Base-by-base conservation (phyloP, 2,888 invertebrate genomes). In the Agrotis exclamationis region DNA sequence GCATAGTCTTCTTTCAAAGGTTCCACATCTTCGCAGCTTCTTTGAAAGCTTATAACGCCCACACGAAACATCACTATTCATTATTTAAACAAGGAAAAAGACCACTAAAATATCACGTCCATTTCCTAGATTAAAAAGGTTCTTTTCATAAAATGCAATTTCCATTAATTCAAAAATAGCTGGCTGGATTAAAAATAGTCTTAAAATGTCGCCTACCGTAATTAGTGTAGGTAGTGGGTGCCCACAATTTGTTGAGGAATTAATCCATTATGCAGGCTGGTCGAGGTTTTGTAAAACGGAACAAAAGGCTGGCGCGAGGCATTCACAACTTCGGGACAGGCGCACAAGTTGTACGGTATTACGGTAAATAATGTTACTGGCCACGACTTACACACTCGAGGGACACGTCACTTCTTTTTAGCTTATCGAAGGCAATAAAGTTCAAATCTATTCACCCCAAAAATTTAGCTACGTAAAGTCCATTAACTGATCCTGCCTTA, bases 221-320 rank as follows among this genome's bases (percentile, higher is more conserved):
- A 74, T 73, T 73, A 80, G 71, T 72, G 70, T 62, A 20, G 24
- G 57, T 50, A 68, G 63, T 62, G 22, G 51, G 72, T 54, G 70
- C 65, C 64, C 24, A 65, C 76, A 72, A 73, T 75, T 79, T 51
- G 63, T 74, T 69, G 63, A 67, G 62, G 67, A 85, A 79, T 85
- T 77, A 83, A 79, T 85, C 78, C 76, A 85, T 83, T 82, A 76
- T 78, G 78, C 73, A 69, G 74, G 64, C 69, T 62, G 62, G 67
- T 28, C 44, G 67, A 66, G 64, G 72, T 73, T 80, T 64, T 70
- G 59, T 80, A 59, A 54, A 79, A 79, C 74, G 67, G 57, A 76
- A 82, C 76, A 82, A 82, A 76, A 80, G 81, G 47, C 75, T 22
- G 33, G 11, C 11, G 64, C 54, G 59, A 51, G 63, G 69, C 54